Percentiles rank a stretch among this genome's conserved stretches.
Conservation (phyloP, 92 coral and sea anemone genomes). For the Desmophyllum pertusum region DNA sequence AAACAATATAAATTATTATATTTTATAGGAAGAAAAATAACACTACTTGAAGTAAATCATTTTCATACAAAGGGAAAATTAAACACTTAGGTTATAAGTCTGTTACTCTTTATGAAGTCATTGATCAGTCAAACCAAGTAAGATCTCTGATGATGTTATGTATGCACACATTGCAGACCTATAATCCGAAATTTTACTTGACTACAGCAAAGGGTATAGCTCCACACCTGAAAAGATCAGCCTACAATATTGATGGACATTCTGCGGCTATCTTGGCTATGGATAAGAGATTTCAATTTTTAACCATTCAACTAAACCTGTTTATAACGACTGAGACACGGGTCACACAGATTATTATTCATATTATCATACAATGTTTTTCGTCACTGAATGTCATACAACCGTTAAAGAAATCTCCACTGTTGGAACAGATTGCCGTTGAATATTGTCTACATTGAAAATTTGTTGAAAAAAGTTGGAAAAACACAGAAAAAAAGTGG, state of each 20-base stretch:
- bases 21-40: background rate
- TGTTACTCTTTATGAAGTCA: background rate
- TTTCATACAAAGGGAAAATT: background rate
- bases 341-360: background rate
- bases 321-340: background rate
- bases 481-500: no score
- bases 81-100: background rate
- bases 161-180: background rate
- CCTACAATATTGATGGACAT: no score
- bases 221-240: background rate
- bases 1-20: background rate
- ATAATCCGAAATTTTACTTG: background rate
- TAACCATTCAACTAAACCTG: no score
- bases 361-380: background rate
- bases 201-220: background rate
- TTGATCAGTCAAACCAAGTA: background rate
- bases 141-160: background rate
- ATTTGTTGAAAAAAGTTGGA: no score
- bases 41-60: background rate
- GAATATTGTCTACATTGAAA: no score
- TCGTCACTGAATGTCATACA: background rate
- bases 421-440: no score
- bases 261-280: background rate
- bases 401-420: no score
- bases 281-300: background rate